Evolutionary conservation across 2,113 vertebrate species (phyloP).

Genomic region (Phyllostomus discolor): DNA sequence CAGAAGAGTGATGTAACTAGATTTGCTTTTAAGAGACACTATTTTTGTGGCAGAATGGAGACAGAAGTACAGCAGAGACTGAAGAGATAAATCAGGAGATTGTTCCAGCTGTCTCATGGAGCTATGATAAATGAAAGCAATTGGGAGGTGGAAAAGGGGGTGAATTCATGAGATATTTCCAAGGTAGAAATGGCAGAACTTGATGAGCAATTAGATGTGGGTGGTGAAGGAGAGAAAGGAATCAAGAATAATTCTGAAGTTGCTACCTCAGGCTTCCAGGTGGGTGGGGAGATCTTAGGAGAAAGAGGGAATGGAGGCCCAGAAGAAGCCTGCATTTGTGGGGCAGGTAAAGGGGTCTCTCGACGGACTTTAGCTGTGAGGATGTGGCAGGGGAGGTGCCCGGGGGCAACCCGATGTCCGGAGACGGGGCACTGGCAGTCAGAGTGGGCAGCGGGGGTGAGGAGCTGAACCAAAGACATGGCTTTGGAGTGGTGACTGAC

Average conservation of each 20-base stretch:
- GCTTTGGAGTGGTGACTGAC: background rate
- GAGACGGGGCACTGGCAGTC: background rate
- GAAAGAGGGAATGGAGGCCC: background rate
- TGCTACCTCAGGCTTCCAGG: background rate
- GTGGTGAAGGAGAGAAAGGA: background rate
- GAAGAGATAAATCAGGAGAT: constrained; percentile 37
- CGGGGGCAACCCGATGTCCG: background rate
- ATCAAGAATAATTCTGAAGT: background rate
- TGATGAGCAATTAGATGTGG: background rate
- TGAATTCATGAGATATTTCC: background rate
- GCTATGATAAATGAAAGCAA: constrained; percentile 40
- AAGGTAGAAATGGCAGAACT: constrained; percentile 19
- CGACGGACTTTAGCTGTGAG: background rate
- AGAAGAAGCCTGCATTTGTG: background rate
- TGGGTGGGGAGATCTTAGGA: background rate
- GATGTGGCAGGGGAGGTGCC: background rate
- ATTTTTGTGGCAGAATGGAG: constrained; percentile 16
- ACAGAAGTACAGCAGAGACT: background rate
- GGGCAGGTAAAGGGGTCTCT: background rate
- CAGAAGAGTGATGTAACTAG: background rate
- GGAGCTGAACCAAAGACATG: background rate
- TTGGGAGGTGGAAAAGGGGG: background rate
- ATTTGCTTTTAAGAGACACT: constrained; percentile 4
- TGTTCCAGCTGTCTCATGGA: background rate
- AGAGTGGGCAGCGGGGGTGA: fast-evolving